These are phyloP conservation scores for Archivesica marissinica DNA, from an alignment of 1,140 invertebrate genomes.

Conservation along the genomic window DNA sequence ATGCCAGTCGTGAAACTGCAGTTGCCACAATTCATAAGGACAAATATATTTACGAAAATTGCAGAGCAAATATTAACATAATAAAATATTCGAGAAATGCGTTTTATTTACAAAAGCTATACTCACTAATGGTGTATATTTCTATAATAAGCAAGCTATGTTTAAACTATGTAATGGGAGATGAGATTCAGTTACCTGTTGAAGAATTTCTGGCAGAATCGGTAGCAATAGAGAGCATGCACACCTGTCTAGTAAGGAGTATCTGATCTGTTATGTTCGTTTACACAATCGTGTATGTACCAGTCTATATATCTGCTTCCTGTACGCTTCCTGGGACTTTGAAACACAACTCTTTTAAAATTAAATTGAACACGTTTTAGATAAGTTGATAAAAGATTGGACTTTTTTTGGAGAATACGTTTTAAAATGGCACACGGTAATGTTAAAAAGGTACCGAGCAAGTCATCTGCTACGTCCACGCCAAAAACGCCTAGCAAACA, in stretches of 20 bases:
- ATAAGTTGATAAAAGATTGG: neutral
- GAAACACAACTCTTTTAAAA: neutral
- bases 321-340: neutral
- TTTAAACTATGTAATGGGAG: neutral
- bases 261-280: neutral
- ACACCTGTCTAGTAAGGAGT: neutral
- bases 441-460: constrained; percentile 25
- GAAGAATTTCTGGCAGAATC: neutral
- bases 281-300: neutral
- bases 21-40: no score
- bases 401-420: neutral
- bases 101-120: no score
- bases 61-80: no score
- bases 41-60: no score
- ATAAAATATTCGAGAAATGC: no score
- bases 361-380: neutral
- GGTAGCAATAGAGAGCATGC: neutral
- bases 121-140: no score
- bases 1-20: no score
- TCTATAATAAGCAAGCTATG: no score
- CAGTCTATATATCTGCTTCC: neutral
- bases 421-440: constrained; percentile 31
- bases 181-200: neutral
- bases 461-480: neutral
- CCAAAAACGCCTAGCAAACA: neutral